Conservation (phyloP, 1,140 invertebrate genomes). For the Diorhabda sublineata region DNA sequence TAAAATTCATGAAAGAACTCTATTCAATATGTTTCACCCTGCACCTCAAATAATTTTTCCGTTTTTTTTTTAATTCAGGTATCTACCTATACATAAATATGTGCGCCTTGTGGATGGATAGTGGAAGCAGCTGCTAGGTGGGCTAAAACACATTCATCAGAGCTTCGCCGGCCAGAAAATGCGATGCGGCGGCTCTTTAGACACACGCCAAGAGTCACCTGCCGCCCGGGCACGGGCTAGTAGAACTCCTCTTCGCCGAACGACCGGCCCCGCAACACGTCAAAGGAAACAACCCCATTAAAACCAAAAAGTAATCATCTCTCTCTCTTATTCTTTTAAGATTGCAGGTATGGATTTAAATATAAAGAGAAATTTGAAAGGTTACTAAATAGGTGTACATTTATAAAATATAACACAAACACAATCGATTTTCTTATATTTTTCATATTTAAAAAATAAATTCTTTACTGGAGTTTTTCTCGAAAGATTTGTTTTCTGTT, state of each 20-base stretch:
- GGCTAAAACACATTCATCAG: conserved; percentile 39
- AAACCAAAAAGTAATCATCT: conserved; percentile 25
- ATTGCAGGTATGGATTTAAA: no score
- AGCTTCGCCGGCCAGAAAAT: conserved; percentile 15
- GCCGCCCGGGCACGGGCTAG: conserved; percentile 36
- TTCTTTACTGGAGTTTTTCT: no score
- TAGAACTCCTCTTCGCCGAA: not conserved
- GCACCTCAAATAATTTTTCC: not conserved
- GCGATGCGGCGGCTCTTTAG: conserved; percentile 20
- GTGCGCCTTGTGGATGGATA: conserved; percentile 12
- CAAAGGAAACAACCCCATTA: conserved; percentile 38
- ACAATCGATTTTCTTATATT: no score
- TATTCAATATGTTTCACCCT: not conserved
- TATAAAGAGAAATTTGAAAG: no score
- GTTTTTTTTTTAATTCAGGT: not conserved
- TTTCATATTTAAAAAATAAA: no score
- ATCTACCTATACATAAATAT: not conserved
- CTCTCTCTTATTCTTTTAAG: conserved; percentile 4
- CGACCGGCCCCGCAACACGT: conserved; percentile 15
- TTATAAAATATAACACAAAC: no score
- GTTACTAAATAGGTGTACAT: no score
- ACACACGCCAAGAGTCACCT: conserved; percentile 41
- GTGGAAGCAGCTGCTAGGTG: conserved; percentile 38
- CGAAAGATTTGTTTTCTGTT: no score
- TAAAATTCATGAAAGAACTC: no score